A percentile compares a stretch with the other conserved stretches of the same genome.
Conservation (phyloP, 1,140 invertebrate genomes). For the Hirudo medicinalis region DNA sequence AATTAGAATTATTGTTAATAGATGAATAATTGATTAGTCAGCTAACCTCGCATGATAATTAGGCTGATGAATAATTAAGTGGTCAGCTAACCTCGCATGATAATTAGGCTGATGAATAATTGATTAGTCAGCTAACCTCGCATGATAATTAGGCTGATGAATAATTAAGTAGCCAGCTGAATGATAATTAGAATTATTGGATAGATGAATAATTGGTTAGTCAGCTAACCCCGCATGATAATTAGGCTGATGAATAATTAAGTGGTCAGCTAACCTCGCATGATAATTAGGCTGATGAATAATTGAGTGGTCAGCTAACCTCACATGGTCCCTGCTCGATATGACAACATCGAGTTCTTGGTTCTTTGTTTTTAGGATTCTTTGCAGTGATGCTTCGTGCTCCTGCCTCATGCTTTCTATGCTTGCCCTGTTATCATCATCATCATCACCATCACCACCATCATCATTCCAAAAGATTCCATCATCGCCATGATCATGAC, state of each 20-base stretch:
- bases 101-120: background rate
- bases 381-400: background rate
- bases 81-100: constrained; percentile 8
- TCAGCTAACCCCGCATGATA: constrained; percentile 9
- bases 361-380: constrained; percentile 13
- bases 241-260: background rate
- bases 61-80: background rate
- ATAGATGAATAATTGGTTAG: background rate
- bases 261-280: background rate
- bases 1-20: too few species aligned
- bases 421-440: background rate
- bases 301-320: background rate
- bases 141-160: background rate
- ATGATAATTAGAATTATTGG: too few species aligned
- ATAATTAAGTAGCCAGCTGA: background rate
- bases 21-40: too few species aligned
- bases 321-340: background rate
- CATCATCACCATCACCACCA: background rate
- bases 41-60: too few species aligned
- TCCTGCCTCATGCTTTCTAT: constrained; percentile 10
- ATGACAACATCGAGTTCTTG: constrained; percentile 9
- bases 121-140: background rate
- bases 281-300: too few species aligned
- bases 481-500: background rate
- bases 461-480: too few species aligned